Percentiles rank a stretch among this genome's conserved stretches.
phyloP scores from a whole-genome alignment of 2,113 vertebrate genomes.

The Alectura lathami region DNA sequence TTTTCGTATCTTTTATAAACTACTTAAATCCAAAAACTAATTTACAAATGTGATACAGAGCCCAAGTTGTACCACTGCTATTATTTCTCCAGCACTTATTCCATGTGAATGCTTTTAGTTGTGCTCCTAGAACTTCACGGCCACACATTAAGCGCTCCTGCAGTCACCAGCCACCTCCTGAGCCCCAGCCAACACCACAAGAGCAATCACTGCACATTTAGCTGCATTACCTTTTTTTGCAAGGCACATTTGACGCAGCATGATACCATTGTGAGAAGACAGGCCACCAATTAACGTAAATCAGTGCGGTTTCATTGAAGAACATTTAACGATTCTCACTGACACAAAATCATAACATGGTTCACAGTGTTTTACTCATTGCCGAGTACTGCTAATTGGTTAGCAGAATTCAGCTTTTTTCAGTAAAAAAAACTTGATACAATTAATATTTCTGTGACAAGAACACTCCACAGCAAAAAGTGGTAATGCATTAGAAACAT shows the following conservation, averaged over 20 bases:
- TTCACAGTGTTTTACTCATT: background rate
- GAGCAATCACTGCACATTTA: background rate
- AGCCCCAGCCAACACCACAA: background rate
- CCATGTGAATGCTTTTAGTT: background rate
- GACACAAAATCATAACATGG: slow-evolving; percentile 10
- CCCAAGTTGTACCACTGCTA: background rate
- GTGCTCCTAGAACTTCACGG: background rate
- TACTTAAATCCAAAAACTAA: background rate
- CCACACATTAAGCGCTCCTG: background rate
- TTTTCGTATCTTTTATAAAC: background rate
- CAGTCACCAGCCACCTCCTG: background rate
- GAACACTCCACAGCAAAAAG: background rate
- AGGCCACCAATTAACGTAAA: slow-evolving; percentile 25
- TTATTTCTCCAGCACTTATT: background rate
- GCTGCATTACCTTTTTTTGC: background rate
- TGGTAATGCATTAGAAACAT: background rate
- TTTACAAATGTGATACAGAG: background rate
- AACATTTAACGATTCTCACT: background rate
- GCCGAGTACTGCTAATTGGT: slow-evolving; percentile 11
- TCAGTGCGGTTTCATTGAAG: background rate
- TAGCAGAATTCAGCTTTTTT: background rate
- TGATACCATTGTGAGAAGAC: background rate
- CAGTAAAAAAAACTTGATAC: background rate
- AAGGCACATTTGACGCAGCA: background rate
- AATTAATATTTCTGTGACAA: no score